Conservation (phyloP, 2,113 vertebrate species). For the Isichthys henryi region DNA sequence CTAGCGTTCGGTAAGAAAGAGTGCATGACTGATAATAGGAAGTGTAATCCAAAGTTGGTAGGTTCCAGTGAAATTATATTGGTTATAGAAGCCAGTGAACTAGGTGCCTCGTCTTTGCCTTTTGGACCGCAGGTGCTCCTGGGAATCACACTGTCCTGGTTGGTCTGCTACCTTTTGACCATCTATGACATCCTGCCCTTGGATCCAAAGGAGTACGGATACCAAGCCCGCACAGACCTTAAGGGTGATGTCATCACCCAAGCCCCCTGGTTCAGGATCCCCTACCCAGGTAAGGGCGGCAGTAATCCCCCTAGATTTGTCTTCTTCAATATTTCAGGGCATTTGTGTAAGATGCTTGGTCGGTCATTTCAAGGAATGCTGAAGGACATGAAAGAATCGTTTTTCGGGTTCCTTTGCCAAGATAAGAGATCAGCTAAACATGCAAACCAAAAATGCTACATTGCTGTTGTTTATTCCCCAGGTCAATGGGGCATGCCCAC, state of each 20-base stretch:
- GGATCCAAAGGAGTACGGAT: slow-evolving; percentile 65
- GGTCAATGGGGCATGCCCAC: slow-evolving; percentile 92
- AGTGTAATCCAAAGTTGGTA: not conserved
- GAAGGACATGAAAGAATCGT: not conserved
- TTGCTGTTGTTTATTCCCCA: slow-evolving; percentile 40
- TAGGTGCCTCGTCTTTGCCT: not conserved
- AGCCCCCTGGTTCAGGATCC: slow-evolving; percentile 85
- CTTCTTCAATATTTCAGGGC: not conserved
- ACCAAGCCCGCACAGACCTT: slow-evolving; percentile 78
- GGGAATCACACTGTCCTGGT: slow-evolving; percentile 81
- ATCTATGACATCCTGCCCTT: slow-evolving; percentile 63
- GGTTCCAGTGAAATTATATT: not conserved
- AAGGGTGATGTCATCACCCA: slow-evolving; percentile 65
- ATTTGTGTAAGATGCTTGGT: not conserved
- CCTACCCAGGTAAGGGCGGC: slow-evolving; percentile 76
- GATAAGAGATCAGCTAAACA: not conserved
- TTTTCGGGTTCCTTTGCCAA: not conserved
- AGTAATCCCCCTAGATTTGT: not conserved
- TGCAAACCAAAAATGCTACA: not conserved
- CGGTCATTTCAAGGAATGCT: not conserved
- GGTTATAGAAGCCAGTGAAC: not conserved
- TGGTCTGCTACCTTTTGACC: slow-evolving; percentile 78
- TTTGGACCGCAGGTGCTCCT: slow-evolving; percentile 72
- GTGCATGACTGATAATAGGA: not conserved
- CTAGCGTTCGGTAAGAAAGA: not conserved